Conservation (phyloP, 2,113 vertebrate genomes). For the Bostrychus sinensis region DNA sequence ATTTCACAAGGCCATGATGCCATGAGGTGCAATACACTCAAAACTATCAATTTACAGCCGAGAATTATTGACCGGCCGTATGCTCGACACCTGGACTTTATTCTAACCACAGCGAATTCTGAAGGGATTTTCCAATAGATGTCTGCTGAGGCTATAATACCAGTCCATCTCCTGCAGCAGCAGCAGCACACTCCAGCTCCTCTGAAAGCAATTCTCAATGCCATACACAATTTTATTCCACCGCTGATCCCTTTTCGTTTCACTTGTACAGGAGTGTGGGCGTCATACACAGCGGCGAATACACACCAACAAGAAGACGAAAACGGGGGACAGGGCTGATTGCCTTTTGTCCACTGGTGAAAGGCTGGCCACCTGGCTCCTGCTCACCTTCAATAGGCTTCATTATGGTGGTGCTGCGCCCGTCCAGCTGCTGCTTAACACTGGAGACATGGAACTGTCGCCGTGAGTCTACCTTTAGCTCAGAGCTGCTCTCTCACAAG, state of each 20-base stretch:
- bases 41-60: slow-evolving; percentile 62
- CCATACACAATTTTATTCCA: slow-evolving; percentile 53
- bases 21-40: slow-evolving; percentile 32
- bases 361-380: slow-evolving; percentile 67
- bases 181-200: slow-evolving; percentile 47
- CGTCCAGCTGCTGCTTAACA: slow-evolving; percentile 66
- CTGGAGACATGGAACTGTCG: slow-evolving; percentile 47
- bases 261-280: slow-evolving; percentile 28
- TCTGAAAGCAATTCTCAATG: slow-evolving; percentile 61
- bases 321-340: slow-evolving; percentile 52
- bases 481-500: slow-evolving; percentile 8
- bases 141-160: slow-evolving; percentile 52
- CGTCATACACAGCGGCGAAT: slow-evolving; percentile 20
- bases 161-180: slow-evolving; percentile 46
- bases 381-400: slow-evolving; percentile 69
- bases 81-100: slow-evolving; percentile 59
- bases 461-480: slow-evolving; percentile 1
- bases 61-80: slow-evolving; percentile 55
- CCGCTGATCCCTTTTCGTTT: slow-evolving; percentile 44
- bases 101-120: slow-evolving; percentile 61
- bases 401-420: slow-evolving; percentile 50
- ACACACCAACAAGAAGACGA: slow-evolving; percentile 31
- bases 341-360: slow-evolving; percentile 66
- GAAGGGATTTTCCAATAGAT: slow-evolving; percentile 64
- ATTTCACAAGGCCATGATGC: slow-evolving; percentile 48